Base-by-base conservation (phyloP, 2,888 invertebrate species). In the Drosophila flavopinicola region DNA sequence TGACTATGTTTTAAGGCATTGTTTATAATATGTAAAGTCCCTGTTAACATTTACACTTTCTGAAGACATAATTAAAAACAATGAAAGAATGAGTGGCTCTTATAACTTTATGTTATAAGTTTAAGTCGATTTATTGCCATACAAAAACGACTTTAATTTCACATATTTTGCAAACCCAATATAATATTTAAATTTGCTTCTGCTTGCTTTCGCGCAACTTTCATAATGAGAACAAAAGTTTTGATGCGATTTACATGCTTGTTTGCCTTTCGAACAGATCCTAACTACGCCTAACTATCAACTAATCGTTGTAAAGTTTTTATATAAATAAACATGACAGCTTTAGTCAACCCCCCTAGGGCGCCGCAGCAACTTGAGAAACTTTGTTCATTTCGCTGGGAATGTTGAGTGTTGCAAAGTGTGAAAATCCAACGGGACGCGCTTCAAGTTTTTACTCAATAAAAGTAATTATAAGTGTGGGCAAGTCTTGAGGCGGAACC, bases 381-480 rank as follows among this genome's bases (percentile, higher is more conserved):
- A 73, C 67, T 70, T 73, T 73, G 58, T 42, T 65, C 57, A 69
- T 65, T 72, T 71, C 37, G 29, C 38, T 23, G 32, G n/a, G n/a
- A 6, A 23, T 17, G 17, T 39, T 38, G 13, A n/a, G n/a, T n/a
- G n/a, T n/a, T 17, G 49, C 17, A 53, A 39, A 59, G 67, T 73
- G 25, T 33, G 23, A 41, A 73, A 47, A 47, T 44, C 41, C 20
- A 37, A 27, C 33, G 30, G 24, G 15, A 38, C 32, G 27, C 51
- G n/a, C 23, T n/a, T 9, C 25, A 44, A 56, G 33, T 63, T 61
- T 42, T 53, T 44, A 41, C 60, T 58, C 61, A 51, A 58, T 73
- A 42, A 54, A 67, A 73, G 57, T 54, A 73, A 71, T 71, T 71
- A 73, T 45, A 73, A 67, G 37, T 61, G 67, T 32, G 58, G 33